A percentile compares a stretch with the other conserved stretches of the same genome.
phyloP scores from a whole-genome alignment of 2,797 vertebrate species.

The Alexandromys oeconomus region DNA sequence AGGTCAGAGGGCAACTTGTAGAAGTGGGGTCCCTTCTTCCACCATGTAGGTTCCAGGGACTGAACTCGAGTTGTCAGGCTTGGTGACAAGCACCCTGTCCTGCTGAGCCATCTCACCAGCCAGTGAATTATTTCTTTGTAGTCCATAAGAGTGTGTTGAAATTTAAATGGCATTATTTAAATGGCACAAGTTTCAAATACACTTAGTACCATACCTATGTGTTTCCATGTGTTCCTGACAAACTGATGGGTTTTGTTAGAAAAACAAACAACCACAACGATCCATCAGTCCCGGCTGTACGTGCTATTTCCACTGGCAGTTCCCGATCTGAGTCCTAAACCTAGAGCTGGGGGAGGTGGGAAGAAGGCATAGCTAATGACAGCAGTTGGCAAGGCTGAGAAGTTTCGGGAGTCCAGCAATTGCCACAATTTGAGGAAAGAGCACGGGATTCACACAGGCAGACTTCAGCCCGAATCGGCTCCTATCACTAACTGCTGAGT shows the following conservation, averaged over 20 bases:
- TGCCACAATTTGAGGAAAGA: not conserved
- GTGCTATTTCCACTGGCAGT: not conserved
- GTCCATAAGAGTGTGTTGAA: not conserved
- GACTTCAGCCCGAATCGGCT: not conserved
- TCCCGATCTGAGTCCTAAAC: not conserved
- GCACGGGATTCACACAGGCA: not conserved
- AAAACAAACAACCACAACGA: not conserved
- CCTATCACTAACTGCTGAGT: not conserved
- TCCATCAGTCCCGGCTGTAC: not conserved
- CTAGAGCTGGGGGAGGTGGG: not conserved
- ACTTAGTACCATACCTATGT: not conserved
- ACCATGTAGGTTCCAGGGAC: not conserved
- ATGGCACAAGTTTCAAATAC: not conserved
- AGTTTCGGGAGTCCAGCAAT: not conserved
- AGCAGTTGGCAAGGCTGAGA: not conserved
- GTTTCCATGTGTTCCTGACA: not conserved
- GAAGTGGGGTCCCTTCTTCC: not conserved
- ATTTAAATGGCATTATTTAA: slow-evolving; percentile 34
- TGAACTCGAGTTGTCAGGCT: not conserved
- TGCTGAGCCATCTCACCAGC: not conserved
- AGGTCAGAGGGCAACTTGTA: not conserved
- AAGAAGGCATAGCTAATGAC: not conserved
- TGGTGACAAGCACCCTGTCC: not conserved
- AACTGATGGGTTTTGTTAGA: slow-evolving; percentile 2
- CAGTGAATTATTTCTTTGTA: not conserved